Evolutionary conservation across 2,888 invertebrate species (phyloP).

Genomic region (Osmoderma eremita): DNA sequence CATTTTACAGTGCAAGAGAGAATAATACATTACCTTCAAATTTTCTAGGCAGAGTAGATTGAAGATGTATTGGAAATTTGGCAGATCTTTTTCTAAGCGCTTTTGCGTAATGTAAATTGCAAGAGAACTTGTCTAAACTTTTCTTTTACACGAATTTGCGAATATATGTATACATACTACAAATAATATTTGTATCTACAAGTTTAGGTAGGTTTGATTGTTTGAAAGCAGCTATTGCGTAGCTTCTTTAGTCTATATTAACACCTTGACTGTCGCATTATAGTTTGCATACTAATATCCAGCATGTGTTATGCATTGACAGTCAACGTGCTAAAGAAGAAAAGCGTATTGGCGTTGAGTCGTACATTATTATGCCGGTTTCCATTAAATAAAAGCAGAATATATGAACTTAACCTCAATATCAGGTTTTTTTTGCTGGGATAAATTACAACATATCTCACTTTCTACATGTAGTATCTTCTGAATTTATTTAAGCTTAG

Average conservation of each 20-base stretch:
- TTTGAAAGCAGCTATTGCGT: constrained; percentile 28
- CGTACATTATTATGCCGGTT: constrained; percentile 5
- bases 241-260: constrained; percentile 3
- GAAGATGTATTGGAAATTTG: constrained; percentile 13
- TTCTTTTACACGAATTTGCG: not conserved
- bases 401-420: constrained; percentile 14
- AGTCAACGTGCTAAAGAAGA: too few relatives aligned
- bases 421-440: too few relatives aligned
- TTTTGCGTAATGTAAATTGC: constrained; percentile 37
- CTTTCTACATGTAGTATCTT: constrained; percentile 6
- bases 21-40: not conserved
- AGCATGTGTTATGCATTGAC: too few relatives aligned
- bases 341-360: constrained; percentile 33
- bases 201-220: constrained; percentile 31
- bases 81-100: constrained; percentile 41
- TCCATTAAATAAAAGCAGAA: constrained; percentile 16
- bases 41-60: not conserved
- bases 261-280: too few relatives aligned
- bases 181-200: not conserved
- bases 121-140: constrained; percentile 34
- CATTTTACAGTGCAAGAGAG: constrained; percentile 40
- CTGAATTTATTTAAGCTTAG: constrained; percentile 32
- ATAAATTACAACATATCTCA: too few relatives aligned
- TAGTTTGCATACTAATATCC: too few relatives aligned
- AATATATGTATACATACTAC: not conserved